Evolutionary conservation across 30 jellyfish, hydroid and myxozoan genomes (phyloP), one percentile per base, ranked within the genome.

Genomic region (Aurelia aurita): DNA sequence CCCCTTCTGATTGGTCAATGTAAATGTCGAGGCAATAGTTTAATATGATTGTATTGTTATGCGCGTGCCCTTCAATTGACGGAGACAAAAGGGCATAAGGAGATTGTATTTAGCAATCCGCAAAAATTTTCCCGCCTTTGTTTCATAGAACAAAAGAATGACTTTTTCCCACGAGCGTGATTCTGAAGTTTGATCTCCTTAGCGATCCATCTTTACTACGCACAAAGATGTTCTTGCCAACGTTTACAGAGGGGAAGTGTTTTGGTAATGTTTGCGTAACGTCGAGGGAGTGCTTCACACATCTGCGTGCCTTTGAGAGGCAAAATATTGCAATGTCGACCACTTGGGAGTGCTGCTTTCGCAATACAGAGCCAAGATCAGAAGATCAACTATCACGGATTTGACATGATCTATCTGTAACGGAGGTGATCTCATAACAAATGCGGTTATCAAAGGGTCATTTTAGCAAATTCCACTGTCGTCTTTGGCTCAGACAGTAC

Each of bases 11-110:
- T 87, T 87, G 96, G 96, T 84, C 72, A 43, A 34, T 27, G 69
- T 43, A 43, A 49, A 55, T 55, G 90, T 81, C 83, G 91, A 76
- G 86, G 87, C 96, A 87, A 77, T 77, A 69, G 96, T 78, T 77
- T 55, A 55, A 76, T 69, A 87, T 78, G 63, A 67, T 51, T 39
- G 96, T 66, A 76, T 87, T 77, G 91, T 87, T 69, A 62, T 61
- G 76, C 91, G 96, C 96, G 96, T 87, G 96, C 96, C 96, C 85
- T 78, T 55, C 96, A 70, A 87, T 87, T 87, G 91, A 70, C 46
- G 82, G 72, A 65, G 83, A 87, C 96, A 87, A 87, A 87, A 58
- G 87, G 87, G 74, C 67, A 58, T 87, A 87, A 87, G 96, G 90
- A 77, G 96, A 87, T 87, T 87, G 96, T 78, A 51, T 60, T 65